A percentile compares a stretch with the other conserved stretches of the same genome.
Conservation (phyloP, 2,797 vertebrate species). For the Pachyuromys duprasi region DNA sequence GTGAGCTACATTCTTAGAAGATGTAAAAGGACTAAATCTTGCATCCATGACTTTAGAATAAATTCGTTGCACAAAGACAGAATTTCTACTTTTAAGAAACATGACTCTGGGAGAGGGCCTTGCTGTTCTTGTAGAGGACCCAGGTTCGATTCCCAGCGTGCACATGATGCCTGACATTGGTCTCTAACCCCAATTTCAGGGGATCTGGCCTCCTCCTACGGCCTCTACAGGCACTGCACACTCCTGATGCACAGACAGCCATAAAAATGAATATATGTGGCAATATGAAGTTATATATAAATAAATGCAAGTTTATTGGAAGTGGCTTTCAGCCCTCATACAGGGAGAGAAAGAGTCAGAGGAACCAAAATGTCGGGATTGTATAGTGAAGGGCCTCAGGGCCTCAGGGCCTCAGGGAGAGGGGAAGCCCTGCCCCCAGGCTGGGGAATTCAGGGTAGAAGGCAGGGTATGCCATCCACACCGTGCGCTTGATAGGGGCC, state of each 20-base stretch:
- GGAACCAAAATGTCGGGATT: too few species aligned
- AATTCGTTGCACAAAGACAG: conserved; percentile 22
- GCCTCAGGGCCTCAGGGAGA: too few species aligned
- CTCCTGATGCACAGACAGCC: not conserved
- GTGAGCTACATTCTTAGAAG: not conserved
- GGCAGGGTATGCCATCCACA: too few species aligned
- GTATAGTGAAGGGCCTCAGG: too few species aligned
- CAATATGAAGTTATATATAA: too few species aligned
- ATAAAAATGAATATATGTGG: not conserved
- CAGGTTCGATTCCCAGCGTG: not conserved
- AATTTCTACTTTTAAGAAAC: not conserved
- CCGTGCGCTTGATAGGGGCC: too few species aligned
- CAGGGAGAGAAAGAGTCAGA: too few species aligned
- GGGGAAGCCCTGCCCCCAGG: too few species aligned
- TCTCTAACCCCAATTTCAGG: not conserved
- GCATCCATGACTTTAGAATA: conserved; percentile 33
- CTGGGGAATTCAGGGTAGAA: too few species aligned
- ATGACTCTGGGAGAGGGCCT: not conserved
- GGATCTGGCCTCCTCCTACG: not conserved
- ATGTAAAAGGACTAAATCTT: not conserved
- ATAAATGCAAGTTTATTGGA: too few species aligned
- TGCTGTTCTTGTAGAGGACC: not conserved
- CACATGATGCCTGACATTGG: not conserved
- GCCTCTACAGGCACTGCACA: too few species aligned
- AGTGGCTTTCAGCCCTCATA: too few species aligned